These are phyloP conservation scores for Pteropus rufus DNA, from an alignment of 2,797 vertebrate species.

Conservation along the genomic window DNA sequence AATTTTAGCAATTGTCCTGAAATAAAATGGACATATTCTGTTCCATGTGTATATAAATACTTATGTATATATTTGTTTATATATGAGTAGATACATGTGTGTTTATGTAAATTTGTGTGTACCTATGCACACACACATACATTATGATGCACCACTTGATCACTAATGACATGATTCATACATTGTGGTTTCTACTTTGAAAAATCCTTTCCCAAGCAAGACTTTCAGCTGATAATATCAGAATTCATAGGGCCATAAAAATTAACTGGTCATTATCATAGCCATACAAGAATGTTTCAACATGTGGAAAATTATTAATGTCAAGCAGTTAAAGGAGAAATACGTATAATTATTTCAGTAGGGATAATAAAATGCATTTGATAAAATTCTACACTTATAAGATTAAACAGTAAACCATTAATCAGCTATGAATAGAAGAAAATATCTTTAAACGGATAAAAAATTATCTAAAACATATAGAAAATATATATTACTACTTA, in stretches of 20 bases:
- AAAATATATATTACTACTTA: neutral
- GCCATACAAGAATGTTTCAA: neutral
- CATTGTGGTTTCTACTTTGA: constrained; percentile 16
- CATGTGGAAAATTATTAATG: neutral
- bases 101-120: neutral
- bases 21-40: constrained; percentile 23
- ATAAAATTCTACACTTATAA: neutral
- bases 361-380: neutral
- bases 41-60: neutral
- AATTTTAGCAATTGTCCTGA: constrained; percentile 13
- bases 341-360: neutral
- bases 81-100: neutral
- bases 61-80: neutral
- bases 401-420: neutral
- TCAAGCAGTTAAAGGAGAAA: neutral
- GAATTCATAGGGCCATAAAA: constrained; percentile 5
- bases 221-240: neutral
- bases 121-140: neutral
- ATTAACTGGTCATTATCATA: neutral
- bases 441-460: neutral
- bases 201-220: neutral
- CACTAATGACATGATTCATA: neutral
- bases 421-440: neutral
- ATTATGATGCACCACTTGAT: neutral
- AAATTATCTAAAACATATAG: neutral